Evolutionary conservation across 2,113 vertebrate species (phyloP), one percentile per base, ranked within the genome.

Genomic region (Malurus elegans): DNA sequence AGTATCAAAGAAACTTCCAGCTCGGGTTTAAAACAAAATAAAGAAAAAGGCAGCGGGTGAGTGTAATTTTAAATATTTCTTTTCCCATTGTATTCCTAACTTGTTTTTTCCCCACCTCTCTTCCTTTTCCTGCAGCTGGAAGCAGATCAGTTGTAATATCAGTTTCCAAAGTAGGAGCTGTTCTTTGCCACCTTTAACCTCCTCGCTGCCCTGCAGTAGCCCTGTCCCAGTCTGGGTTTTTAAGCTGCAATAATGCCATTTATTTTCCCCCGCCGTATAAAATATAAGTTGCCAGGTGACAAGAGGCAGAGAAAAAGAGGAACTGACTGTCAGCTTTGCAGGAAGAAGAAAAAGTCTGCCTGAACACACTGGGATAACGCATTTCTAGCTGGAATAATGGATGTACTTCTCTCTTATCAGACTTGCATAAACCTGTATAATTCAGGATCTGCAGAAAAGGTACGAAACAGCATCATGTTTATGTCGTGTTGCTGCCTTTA

Each of bases 351-450:
- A 47, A 70, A 79, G 6, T 16, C 66, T 67, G 53, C 79, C 57
- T 3, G 3, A 85, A 48, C 58, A 86, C 62, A 72, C 0, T 7
- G 20, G 82, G 54, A 69, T 47, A 90, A 83, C 75, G 53, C 93
- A 72, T 79, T 92, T 86, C 20, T 53, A 24, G 13, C 8, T 44
- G 79, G 58, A 90, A 93, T 88, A 90, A 90, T 28, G 74, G 57
- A 88, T 56, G 58, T 1, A 10, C 61, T 85, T 85, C 48, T 48
- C 61, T 32, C 73, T 79, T 36, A 61, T 79, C 74, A 90, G 85
- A 50, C 81, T 82, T 88, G 90, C 85, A 91, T 60, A 94, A 66
- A 81, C 26, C 47, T 58, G 90, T 61, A 19, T 57, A 90, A 96
- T 60, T 92, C 85, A 92, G 74, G 81, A 90, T 11, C 54, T 79